Conservation (phyloP, 2,888 invertebrate genomes). For the Amblyjoppa proteus region DNA sequence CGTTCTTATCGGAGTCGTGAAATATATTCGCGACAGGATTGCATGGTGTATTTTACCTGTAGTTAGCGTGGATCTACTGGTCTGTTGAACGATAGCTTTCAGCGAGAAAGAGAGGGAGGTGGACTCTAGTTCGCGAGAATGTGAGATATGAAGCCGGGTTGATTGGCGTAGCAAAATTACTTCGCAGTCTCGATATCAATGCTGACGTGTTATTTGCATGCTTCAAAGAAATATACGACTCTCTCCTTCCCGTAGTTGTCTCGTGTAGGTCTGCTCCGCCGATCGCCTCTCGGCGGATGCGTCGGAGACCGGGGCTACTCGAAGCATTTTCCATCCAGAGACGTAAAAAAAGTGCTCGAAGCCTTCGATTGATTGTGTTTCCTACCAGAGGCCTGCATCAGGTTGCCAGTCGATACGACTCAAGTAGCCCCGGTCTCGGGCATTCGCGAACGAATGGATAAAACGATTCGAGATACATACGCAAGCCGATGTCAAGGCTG, state of each 20-base stretch:
- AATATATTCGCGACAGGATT: neutral
- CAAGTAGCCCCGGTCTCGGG: neutral
- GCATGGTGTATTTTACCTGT: conserved; percentile 46
- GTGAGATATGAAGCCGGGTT: conserved; percentile 55
- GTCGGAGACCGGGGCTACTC: neutral
- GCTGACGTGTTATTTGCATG: neutral
- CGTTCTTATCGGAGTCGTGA: neutral
- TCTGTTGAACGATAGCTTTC: conserved; percentile 65
- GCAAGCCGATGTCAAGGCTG: conserved; percentile 22
- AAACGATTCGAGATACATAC: conserved; percentile 2
- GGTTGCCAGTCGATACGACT: neutral
- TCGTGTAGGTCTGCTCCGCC: neutral
- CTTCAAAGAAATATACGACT: conserved; percentile 43
- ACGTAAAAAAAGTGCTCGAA: neutral
- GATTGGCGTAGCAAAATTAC: conserved; percentile 65
- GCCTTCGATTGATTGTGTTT: neutral
- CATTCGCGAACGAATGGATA: conserved; percentile 28
- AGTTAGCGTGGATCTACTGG: conserved; percentile 25
- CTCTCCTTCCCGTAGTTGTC: conserved; percentile 39
- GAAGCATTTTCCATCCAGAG: neutral
- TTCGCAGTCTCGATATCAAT: conserved; percentile 37
- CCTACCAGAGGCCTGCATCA: neutral
- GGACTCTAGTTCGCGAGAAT: conserved; percentile 28
- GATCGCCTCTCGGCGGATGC: neutral
- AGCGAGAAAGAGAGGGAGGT: conserved; percentile 61